phyloP scores from a whole-genome alignment of 2,888 invertebrate genomes.

The Pandemis corylana region DNA sequence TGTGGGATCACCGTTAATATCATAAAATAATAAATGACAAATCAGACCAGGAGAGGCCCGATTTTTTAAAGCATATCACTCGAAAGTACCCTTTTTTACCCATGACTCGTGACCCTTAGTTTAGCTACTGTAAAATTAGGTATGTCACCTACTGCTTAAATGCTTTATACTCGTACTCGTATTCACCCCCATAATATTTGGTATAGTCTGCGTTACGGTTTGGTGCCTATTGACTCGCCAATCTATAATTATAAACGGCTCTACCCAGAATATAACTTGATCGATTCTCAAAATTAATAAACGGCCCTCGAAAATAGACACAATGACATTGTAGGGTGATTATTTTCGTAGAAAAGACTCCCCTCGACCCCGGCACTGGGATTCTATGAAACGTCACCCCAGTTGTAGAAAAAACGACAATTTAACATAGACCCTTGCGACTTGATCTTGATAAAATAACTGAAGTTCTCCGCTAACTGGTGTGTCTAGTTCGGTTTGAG shows the following conservation, averaged over 20 bases:
- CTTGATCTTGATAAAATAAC: background rate
- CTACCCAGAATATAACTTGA: slow-evolving; percentile 4
- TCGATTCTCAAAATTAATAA: slow-evolving; percentile 12
- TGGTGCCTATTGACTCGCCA: background rate
- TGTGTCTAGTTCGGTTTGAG: slow-evolving; percentile 11
- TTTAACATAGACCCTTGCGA: background rate
- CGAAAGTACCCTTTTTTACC: no score
- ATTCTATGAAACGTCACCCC: slow-evolving; percentile 37
- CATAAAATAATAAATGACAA: no score
- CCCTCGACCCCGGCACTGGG: slow-evolving; percentile 34
- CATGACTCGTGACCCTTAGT: no score
- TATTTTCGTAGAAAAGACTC: slow-evolving; percentile 41
- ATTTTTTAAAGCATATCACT: no score
- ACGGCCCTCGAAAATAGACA: slow-evolving; percentile 15
- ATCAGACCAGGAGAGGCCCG: no score
- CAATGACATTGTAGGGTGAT: slow-evolving; percentile 27
- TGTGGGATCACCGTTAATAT: no score
- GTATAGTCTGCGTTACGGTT: no score
- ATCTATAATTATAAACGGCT: background rate
- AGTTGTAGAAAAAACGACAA: slow-evolving; percentile 18
- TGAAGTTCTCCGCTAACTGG: slow-evolving; percentile 9
- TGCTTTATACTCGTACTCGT: no score
- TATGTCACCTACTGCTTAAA: no score
- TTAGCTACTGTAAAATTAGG: no score
- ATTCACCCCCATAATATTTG: no score